These are phyloP conservation scores for Heterodera carotae DNA, from an alignment of 1,140 invertebrate genomes.

Conservation along the genomic window DNA sequence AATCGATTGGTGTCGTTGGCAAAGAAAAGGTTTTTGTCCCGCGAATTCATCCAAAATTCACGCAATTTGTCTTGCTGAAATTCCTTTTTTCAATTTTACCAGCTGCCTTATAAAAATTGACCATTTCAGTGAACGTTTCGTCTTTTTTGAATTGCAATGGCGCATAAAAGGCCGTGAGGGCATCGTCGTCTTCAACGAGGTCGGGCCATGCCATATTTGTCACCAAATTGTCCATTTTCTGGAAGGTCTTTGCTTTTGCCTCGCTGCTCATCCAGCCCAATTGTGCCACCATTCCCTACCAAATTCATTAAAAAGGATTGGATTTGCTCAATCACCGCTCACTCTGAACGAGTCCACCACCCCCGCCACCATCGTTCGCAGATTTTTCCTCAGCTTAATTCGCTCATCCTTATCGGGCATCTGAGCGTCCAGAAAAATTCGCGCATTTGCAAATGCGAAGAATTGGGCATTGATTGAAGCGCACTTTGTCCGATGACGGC, in stretches of 20 bases:
- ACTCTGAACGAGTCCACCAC: constrained; percentile 20
- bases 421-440: constrained; percentile 34
- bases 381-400: constrained; percentile 2
- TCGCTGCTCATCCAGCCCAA: constrained; percentile 52
- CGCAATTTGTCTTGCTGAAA: not conserved
- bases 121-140: constrained; percentile 34
- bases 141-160: constrained; percentile 23
- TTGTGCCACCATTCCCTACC: constrained; percentile 58
- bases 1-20: constrained; percentile 21
- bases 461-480: constrained; percentile 12
- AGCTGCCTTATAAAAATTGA: constrained; percentile 7
- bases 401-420: constrained; percentile 9
- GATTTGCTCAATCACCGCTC: constrained; percentile 13
- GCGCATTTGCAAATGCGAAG: constrained; percentile 33
- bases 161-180: constrained; percentile 47
- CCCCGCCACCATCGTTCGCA: constrained; percentile 15
- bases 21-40: not conserved
- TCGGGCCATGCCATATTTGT: constrained; percentile 61
- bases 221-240: constrained; percentile 54
- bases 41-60: not conserved
- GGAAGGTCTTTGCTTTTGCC: constrained; percentile 52
- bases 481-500: constrained; percentile 1
- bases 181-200: constrained; percentile 50
- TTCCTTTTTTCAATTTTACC: not conserved
- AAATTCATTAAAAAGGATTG: not conserved